Evolutionary conservation across 2,888 invertebrate genomes (phyloP).

Genomic region (Callosobruchus maculatus): DNA sequence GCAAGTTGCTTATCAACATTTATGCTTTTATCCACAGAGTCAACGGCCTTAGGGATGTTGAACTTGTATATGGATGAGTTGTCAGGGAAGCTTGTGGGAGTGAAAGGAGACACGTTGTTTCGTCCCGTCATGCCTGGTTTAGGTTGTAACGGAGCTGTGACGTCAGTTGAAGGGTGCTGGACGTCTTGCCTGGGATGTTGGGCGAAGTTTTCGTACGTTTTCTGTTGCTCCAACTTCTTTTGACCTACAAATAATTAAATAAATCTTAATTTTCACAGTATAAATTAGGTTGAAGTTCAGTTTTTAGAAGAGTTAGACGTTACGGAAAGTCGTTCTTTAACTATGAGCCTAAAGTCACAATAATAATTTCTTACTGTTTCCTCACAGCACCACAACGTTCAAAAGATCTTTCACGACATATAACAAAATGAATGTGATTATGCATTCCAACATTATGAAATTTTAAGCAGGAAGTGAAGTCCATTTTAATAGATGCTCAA

Average conservation of each 20-base stretch:
- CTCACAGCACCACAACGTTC: no score
- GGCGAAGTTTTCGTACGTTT: slow-evolving; percentile 29
- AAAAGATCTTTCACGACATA: no score
- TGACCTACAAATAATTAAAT: slow-evolving; percentile 34
- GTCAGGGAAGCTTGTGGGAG: slow-evolving; percentile 54
- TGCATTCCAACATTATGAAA: no score
- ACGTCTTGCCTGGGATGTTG: slow-evolving; percentile 37
- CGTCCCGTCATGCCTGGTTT: slow-evolving; percentile 51
- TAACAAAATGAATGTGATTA: no score
- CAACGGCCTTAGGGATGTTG: slow-evolving; percentile 66
- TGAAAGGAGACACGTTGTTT: slow-evolving; percentile 56
- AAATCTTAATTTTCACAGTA: background rate
- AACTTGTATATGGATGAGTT: slow-evolving; percentile 57
- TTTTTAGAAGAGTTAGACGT: no score
- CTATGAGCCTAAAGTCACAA: no score
- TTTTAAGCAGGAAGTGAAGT: no score
- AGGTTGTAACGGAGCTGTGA: slow-evolving; percentile 46
- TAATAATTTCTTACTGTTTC: no score
- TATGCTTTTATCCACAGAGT: slow-evolving; percentile 51
- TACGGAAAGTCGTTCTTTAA: no score
- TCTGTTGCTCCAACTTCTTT: slow-evolving; percentile 49
- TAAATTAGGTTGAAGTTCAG: no score
- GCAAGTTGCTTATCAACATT: slow-evolving; percentile 17
- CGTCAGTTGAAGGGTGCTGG: slow-evolving; percentile 47
- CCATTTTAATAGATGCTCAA: no score